A percentile compares a stretch with the other conserved stretches of the same genome.
These are phyloP conservation scores for Phalacrocorax pelagicus DNA, from an alignment of 2,113 vertebrate genomes.

Conservation along the genomic window DNA sequence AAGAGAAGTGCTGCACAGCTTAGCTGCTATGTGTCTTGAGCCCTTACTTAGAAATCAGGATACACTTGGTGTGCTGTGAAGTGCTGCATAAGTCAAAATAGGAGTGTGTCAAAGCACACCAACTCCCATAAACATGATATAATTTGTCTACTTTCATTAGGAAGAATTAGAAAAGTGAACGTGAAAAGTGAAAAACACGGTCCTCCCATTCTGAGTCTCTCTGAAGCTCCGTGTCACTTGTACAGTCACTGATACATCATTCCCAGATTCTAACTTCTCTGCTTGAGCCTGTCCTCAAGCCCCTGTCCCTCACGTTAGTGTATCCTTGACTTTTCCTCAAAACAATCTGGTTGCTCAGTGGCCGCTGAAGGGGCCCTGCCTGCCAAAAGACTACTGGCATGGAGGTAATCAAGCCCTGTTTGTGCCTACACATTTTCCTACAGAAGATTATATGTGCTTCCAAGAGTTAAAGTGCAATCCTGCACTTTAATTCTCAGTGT, in stretches of 20 bases:
- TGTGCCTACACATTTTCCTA: neutral
- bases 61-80: neutral
- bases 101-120: neutral
- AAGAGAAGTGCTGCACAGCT: neutral
- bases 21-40: neutral
- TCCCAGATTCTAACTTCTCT: neutral
- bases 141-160: neutral
- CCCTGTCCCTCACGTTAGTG: accelerated
- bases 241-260: neutral
- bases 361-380: neutral
- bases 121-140: neutral
- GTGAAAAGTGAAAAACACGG: neutral
- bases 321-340: neutral
- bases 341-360: neutral
- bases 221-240: accelerated
- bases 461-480: neutral
- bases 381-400: neutral
- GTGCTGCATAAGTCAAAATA: neutral
- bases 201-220: neutral
- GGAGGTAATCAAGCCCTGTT: neutral
- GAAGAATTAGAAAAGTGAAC: neutral
- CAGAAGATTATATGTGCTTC: neutral
- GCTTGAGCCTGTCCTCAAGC: neutral
- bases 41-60: neutral
- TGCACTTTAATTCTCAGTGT: neutral